Evolutionary conservation across 1,140 invertebrate genomes (phyloP).

Genomic region (Chrysoperla carnea): DNA sequence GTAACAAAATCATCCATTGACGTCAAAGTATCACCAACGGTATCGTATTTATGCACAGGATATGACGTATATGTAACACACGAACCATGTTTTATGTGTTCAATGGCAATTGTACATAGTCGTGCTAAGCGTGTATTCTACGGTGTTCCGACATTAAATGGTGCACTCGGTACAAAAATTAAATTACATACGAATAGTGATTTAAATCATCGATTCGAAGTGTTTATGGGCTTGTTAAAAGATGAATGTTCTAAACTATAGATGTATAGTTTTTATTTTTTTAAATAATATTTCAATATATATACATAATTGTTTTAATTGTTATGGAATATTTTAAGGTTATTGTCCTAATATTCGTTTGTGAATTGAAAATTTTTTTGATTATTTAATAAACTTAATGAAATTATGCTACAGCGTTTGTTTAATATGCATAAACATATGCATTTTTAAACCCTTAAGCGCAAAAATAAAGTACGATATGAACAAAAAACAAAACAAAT

Average conservation of each 20-base stretch:
- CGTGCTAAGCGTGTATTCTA: conserved; percentile 71
- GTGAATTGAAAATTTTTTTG: too few species aligned
- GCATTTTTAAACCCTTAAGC: too few species aligned
- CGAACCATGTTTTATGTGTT: conserved; percentile 87
- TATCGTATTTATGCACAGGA: conserved; percentile 75
- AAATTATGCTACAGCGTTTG: too few species aligned
- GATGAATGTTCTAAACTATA: conserved; percentile 7
- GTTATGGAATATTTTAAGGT: too few species aligned
- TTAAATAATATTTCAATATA: background rate
- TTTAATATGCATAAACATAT: too few species aligned
- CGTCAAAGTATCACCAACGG: conserved; percentile 19
- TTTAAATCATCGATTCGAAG: conserved; percentile 86
- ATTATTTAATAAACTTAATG: too few species aligned
- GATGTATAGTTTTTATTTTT: background rate
- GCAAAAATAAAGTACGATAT: too few species aligned
- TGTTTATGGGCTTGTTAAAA: conserved; percentile 26
- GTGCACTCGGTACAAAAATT: conserved; percentile 49
- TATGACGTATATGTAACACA: conserved; percentile 68
- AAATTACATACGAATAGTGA: conserved; percentile 60
- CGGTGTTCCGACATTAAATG: conserved; percentile 31
- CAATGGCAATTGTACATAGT: conserved; percentile 86
- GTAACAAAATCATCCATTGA: conserved; percentile 16
- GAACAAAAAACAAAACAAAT: too few species aligned
- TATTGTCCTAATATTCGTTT: too few species aligned
- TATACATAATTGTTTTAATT: background rate